Evolutionary conservation across 2,797 vertebrate species (phyloP).

Genomic region (Clamator glandarius): DNA sequence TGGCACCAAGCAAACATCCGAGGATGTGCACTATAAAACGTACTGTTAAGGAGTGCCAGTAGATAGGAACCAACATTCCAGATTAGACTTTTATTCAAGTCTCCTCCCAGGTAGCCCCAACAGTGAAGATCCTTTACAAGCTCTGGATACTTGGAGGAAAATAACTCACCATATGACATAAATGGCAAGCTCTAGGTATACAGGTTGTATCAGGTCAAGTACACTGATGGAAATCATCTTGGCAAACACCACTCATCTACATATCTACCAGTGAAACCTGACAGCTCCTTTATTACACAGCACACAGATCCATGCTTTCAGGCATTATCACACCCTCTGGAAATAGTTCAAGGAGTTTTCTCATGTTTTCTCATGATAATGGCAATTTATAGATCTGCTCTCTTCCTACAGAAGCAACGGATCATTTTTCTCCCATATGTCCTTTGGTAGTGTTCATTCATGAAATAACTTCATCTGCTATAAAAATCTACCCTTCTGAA

Average conservation of each 20-base stretch:
- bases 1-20: background rate
- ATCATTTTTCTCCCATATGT: background rate
- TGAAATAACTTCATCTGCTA: background rate
- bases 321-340: background rate
- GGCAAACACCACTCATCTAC: background rate
- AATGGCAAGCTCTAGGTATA: background rate
- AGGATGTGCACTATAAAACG: background rate
- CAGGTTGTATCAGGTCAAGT: background rate
- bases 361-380: background rate
- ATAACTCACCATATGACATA: background rate
- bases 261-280: background rate
- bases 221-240: background rate
- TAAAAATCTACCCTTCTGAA: background rate
- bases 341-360: background rate
- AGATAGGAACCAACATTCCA: rapidly evolving
- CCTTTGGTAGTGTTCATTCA: background rate
- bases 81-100: background rate
- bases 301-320: background rate
- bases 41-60: background rate
- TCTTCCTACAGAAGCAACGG: background rate
- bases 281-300: background rate
- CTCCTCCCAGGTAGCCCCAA: background rate
- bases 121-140: background rate
- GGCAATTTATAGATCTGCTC: background rate
- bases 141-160: background rate